Conservation (phyloP, 2,113 vertebrate species). For the Percina caprodes region DNA sequence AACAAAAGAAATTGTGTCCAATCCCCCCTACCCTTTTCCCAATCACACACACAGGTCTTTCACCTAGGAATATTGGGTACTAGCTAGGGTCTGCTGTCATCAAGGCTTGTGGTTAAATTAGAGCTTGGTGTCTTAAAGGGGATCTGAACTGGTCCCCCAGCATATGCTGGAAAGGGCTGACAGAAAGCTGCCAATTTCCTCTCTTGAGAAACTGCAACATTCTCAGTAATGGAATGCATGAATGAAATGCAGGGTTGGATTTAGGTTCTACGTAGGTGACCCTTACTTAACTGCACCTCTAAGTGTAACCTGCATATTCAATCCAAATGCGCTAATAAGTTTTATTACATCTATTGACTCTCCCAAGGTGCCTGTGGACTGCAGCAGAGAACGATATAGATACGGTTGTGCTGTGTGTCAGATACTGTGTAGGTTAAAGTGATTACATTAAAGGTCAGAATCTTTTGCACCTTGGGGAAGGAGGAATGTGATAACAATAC, state of each 20-base stretch:
- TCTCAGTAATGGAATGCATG: conserved; percentile 38
- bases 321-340: conserved; percentile 42
- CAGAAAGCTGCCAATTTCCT: conserved; percentile 29
- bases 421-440: conserved; percentile 59
- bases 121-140: conserved; percentile 41
- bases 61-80: conserved; percentile 10
- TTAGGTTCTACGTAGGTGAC: conserved; percentile 17
- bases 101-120: conserved; percentile 37
- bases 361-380: conserved; percentile 30
- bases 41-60: conserved; percentile 3
- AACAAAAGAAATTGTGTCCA: neutral
- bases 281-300: conserved; percentile 15
- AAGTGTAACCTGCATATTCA: conserved; percentile 48
- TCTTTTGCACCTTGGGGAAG: conserved; percentile 53
- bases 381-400: conserved; percentile 25
- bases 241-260: conserved; percentile 9
- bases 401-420: conserved; percentile 43
- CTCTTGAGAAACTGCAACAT: conserved; percentile 12
- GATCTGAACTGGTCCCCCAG: conserved; percentile 25
- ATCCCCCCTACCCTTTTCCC: neutral
- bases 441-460: conserved; percentile 72
- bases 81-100: conserved; percentile 5
- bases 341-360: conserved; percentile 48
- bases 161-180: conserved; percentile 13
- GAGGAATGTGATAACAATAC: conserved; percentile 72